phyloP scores from a whole-genome alignment of 2,113 vertebrate genomes.

The Excalfactoria chinensis region DNA sequence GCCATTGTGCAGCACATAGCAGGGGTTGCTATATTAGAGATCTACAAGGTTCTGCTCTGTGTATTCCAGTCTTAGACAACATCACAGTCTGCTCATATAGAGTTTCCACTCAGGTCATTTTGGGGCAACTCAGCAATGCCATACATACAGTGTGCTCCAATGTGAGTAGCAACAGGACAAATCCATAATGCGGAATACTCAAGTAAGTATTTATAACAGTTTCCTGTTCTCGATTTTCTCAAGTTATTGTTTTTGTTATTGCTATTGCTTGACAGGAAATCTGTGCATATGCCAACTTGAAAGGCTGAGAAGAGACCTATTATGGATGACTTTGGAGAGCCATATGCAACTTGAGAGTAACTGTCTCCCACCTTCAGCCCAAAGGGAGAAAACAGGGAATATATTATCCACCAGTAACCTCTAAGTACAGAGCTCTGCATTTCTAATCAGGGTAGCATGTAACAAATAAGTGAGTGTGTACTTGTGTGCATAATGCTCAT shows the following conservation, averaged over 20 bases:
- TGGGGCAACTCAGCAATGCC: not conserved
- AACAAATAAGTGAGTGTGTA: not conserved
- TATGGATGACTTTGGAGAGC: not conserved
- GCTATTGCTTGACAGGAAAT: slow-evolving; percentile 21
- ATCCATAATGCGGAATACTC: not conserved
- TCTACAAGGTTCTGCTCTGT: fast-evolving
- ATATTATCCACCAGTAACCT: not conserved
- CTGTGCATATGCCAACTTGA: slow-evolving; percentile 46
- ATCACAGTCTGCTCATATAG: not conserved
- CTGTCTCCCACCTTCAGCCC: slow-evolving; percentile 40
- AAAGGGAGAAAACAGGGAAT: slow-evolving; percentile 54
- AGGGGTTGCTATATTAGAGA: not conserved
- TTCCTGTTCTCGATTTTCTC: slow-evolving; percentile 24
- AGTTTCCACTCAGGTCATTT: not conserved
- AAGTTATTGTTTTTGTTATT: slow-evolving; percentile 50
- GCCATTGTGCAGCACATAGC: not conserved
- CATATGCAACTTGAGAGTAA: slow-evolving; percentile 49
- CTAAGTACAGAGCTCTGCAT: slow-evolving; percentile 28
- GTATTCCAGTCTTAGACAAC: not conserved
- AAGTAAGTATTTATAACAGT: not conserved
- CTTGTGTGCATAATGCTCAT: not conserved
- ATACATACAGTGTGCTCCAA: not conserved
- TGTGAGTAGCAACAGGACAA: not conserved
- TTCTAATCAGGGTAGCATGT: not conserved
- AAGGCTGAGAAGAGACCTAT: slow-evolving; percentile 50